Evolutionary conservation across 2,888 invertebrate species (phyloP).

Genomic region (Ryuthela nishihirai): DNA sequence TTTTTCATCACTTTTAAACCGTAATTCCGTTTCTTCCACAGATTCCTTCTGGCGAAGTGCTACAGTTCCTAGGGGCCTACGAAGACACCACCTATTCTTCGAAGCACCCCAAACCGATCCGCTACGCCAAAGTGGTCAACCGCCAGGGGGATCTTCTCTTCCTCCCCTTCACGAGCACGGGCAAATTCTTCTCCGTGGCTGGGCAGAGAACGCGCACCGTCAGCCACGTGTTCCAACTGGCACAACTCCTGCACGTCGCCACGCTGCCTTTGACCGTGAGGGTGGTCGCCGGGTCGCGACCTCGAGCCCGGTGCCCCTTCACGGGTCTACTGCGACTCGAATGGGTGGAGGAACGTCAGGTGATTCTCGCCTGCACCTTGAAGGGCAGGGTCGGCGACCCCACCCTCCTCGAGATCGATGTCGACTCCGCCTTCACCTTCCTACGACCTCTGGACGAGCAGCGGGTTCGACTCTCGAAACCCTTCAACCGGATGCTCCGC

Average conservation of each 20-base stretch:
- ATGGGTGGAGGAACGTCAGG: conserved; percentile 61
- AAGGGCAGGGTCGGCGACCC: conserved; percentile 50
- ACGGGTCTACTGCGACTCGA: conserved; percentile 63
- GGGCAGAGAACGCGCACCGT: conserved; percentile 57
- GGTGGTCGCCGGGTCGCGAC: conserved; percentile 53
- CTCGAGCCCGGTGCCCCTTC: conserved; percentile 54
- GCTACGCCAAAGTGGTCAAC: conserved; percentile 31
- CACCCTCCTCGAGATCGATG: conserved; percentile 57
- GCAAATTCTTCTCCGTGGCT: conserved; percentile 66
- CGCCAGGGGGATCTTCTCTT: conserved; percentile 59
- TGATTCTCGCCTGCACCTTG: conserved; percentile 63
- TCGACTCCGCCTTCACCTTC: conserved; percentile 57
- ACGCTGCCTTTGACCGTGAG: conserved; percentile 60
- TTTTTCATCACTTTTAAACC: neutral
- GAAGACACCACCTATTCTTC: conserved; percentile 59
- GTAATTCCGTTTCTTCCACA: conserved; percentile 18
- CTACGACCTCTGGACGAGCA: conserved; percentile 61
- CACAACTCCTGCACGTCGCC: conserved; percentile 59
- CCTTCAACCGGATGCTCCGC: conserved; percentile 61
- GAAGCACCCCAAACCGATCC: conserved; percentile 13
- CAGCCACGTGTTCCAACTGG: conserved; percentile 54
- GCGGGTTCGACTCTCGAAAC: conserved; percentile 60
- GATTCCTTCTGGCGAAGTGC: conserved; percentile 62
- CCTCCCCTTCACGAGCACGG: conserved; percentile 69
- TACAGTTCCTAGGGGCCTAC: conserved; percentile 68